phyloP scores from a whole-genome alignment of 2,888 invertebrate species.

The Ormyrus nitidulus region DNA sequence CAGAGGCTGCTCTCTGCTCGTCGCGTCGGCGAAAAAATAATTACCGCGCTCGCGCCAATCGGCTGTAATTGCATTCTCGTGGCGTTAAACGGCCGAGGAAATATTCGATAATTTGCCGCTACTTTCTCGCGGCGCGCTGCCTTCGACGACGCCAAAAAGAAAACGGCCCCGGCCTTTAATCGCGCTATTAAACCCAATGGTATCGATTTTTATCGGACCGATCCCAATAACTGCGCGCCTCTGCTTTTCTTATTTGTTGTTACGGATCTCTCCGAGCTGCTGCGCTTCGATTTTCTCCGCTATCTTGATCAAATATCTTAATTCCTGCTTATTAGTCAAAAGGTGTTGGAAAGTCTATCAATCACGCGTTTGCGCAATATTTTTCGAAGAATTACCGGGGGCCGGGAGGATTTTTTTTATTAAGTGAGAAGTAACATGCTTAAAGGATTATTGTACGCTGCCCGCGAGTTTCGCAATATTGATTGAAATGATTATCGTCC shows the following conservation, averaged over 20 bases:
- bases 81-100: constrained; percentile 60
- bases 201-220: constrained; percentile 44
- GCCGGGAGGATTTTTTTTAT: constrained; percentile 25
- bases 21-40: constrained; percentile 45
- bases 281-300: background rate
- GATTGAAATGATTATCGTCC: constrained; percentile 36
- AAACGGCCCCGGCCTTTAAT: constrained; percentile 37
- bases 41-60: constrained; percentile 32
- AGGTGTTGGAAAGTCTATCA: constrained; percentile 35
- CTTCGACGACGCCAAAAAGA: constrained; percentile 39
- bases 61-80: constrained; percentile 54
- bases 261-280: background rate
- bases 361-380: constrained; percentile 27
- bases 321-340: constrained; percentile 40
- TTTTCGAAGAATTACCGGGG: constrained; percentile 13
- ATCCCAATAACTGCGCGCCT: constrained; percentile 38
- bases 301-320: constrained; percentile 54
- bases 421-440: constrained; percentile 38
- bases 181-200: constrained; percentile 45
- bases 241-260: constrained; percentile 35
- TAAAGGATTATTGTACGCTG: constrained; percentile 8
- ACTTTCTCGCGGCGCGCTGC: constrained; percentile 48
- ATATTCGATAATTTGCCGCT: constrained; percentile 61
- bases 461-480: constrained; percentile 19
- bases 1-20: background rate